These are phyloP conservation scores for Rhagium mordax DNA, from an alignment of 2,888 invertebrate species.

Conservation along the genomic window DNA sequence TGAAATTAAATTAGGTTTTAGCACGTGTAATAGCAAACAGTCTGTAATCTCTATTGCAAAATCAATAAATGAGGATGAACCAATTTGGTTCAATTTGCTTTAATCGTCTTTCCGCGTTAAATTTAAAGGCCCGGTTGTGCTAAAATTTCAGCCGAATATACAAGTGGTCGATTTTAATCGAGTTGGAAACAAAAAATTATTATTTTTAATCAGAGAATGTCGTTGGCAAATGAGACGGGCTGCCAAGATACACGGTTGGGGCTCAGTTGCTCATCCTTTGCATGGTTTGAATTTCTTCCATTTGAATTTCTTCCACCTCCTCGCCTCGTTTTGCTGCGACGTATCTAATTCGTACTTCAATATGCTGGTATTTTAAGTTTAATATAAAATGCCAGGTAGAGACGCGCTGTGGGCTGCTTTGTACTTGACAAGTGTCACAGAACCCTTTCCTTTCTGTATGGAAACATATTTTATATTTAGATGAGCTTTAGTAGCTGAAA, in stretches of 20 bases:
- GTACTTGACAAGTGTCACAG: not conserved
- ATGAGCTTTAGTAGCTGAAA: not conserved
- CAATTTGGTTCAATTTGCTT: not conserved
- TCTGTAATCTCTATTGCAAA: not conserved
- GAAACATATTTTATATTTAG: conserved; percentile 3
- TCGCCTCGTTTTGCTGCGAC: too few species aligned
- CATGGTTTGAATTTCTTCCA: too few species aligned
- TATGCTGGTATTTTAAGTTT: not conserved
- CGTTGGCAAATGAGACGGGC: too few species aligned
- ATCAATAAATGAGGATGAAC: not conserved
- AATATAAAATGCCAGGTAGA: not conserved
- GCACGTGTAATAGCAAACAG: not conserved
- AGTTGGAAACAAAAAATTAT: too few species aligned
- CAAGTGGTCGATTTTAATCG: not conserved
- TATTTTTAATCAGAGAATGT: too few species aligned
- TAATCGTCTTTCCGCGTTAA: not conserved
- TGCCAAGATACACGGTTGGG: too few species aligned
- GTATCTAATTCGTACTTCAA: too few species aligned
- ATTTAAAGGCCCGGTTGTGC: not conserved
- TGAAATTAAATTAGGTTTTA: not conserved
- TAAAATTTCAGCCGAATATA: not conserved
- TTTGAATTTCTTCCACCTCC: too few species aligned
- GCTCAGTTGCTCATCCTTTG: too few species aligned
- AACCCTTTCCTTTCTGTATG: not conserved
- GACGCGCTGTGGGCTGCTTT: not conserved